Base-by-base conservation (phyloP, 2,888 invertebrate species). In the Lypha dubia region DNA sequence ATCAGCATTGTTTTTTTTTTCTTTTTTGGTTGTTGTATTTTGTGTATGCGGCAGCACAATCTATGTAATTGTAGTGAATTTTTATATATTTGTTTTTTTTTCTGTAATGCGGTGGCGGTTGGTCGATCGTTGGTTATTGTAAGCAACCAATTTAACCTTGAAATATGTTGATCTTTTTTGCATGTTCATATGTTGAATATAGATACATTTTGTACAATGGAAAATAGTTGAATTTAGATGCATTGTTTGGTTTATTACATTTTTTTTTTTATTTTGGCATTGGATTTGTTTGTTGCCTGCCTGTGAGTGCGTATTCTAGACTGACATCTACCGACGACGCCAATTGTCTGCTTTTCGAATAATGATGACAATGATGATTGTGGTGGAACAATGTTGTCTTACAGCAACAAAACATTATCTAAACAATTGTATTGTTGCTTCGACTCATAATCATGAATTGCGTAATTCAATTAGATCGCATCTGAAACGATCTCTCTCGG, bases 121-220 rank as follows among this genome's bases (percentile, higher is more conserved):
- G 84, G 74, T 83, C 86, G 87, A 86, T 85, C 83, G 84, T 70
- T 83, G 75, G 85, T 86, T 87, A 86, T 87, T 87, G 86, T 68
- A 87, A 85, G 82, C 86, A 85, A 87, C 83, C 86, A 85, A 87
- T 86, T 87, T 87, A 88, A 87, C 87, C 87, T 87, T 87, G 88
- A 87, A 87, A 86, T 84, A 86, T 83, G 83, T 74, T 82, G 81
- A 79, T 76, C 68, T 74, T 9, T 74, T 9, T 74, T 74, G 77
- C 84, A 81, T 84, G 84, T 77, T 84, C 81, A 73, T 71, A 49
- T 65, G 63, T 71, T 24, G 38, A 24, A 65, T 56, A 17, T n/a
- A n/a, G n/a, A n/a, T n/a, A 22, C 44, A 77, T 73, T 79, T 22
- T 32, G 35, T 56, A 81, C 56, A 67, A 77, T 82, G 58, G 51